These are phyloP conservation scores for Drosophila robusta DNA, from an alignment of 2,888 invertebrate species.

Conservation along the genomic window DNA sequence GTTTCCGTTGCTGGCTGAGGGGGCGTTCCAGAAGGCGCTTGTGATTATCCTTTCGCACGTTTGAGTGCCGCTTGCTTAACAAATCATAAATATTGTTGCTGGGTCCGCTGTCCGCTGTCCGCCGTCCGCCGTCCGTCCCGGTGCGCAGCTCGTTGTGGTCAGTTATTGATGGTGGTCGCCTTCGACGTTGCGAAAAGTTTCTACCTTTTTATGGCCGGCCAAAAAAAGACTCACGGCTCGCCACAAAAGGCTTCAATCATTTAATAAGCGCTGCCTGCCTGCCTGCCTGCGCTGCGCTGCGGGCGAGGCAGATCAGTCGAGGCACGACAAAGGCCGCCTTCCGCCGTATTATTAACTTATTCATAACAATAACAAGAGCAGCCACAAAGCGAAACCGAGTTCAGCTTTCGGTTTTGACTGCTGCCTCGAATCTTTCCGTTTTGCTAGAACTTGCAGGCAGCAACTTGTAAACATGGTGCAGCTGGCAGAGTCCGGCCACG, in stretches of 20 bases:
- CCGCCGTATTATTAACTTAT: constrained; percentile 86
- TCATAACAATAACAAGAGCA: constrained; percentile 84
- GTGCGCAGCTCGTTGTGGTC: constrained; percentile 51
- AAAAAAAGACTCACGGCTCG: constrained; percentile 45
- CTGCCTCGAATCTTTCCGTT: not conserved
- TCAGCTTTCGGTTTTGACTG: constrained; percentile 8
- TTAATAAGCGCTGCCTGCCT: constrained; percentile 74
- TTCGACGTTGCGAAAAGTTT: constrained; percentile 65
- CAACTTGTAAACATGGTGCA: not conserved
- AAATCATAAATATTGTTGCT: constrained; percentile 75
- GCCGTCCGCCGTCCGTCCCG: constrained; percentile 15
- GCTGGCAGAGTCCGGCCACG: constrained; percentile 4
- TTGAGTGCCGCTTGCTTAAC: constrained; percentile 80
- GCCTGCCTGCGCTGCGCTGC: constrained; percentile 44
- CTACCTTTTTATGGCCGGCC: constrained; percentile 70
- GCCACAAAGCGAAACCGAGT: constrained; percentile 9
- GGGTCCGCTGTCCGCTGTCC: constrained; percentile 23
- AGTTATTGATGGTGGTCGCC: constrained; percentile 78
- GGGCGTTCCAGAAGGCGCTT: constrained; percentile 77
- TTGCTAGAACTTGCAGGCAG: not conserved
- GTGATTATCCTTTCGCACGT: constrained; percentile 83
- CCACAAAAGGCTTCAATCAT: constrained; percentile 73
- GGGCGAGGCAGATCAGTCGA: constrained; percentile 48
- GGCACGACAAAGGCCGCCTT: constrained; percentile 83
- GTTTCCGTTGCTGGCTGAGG: constrained; percentile 38